These are phyloP conservation scores for Glyptemys insculpta DNA, from an alignment of 2,797 vertebrate genomes.

Conservation along the genomic window DNA sequence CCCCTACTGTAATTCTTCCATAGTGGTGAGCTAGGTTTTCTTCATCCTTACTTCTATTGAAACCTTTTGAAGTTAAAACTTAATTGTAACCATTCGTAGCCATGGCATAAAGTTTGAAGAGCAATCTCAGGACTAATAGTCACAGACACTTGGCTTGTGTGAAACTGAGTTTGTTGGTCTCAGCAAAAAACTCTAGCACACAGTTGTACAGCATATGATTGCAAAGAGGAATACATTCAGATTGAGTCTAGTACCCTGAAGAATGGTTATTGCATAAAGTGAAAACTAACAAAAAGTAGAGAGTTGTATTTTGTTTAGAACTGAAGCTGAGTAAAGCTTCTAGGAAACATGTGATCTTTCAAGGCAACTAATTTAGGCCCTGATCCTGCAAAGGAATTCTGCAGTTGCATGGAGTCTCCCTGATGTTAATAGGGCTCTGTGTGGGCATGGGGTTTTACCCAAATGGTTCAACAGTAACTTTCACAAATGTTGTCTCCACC, in stretches of 20 bases:
- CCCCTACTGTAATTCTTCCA: neutral
- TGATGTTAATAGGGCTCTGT: neutral
- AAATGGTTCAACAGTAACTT: rapidly evolving
- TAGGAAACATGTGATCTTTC: neutral
- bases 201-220: neutral
- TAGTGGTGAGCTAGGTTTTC: neutral
- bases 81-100: neutral
- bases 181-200: neutral
- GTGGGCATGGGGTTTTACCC: neutral
- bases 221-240: neutral
- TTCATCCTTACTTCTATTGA: neutral
- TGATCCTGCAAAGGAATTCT: neutral
- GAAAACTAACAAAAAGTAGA: neutral
- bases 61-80: neutral
- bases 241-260: neutral
- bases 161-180: neutral
- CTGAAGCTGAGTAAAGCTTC: neutral
- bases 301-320: neutral
- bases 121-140: neutral
- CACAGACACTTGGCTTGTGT: neutral
- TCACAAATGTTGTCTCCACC: too few relatives aligned
- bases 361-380: neutral
- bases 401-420: neutral
- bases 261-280: neutral
- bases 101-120: neutral